Conservation (phyloP, 2,797 vertebrate genomes). For the Calcarius lapponicus region DNA sequence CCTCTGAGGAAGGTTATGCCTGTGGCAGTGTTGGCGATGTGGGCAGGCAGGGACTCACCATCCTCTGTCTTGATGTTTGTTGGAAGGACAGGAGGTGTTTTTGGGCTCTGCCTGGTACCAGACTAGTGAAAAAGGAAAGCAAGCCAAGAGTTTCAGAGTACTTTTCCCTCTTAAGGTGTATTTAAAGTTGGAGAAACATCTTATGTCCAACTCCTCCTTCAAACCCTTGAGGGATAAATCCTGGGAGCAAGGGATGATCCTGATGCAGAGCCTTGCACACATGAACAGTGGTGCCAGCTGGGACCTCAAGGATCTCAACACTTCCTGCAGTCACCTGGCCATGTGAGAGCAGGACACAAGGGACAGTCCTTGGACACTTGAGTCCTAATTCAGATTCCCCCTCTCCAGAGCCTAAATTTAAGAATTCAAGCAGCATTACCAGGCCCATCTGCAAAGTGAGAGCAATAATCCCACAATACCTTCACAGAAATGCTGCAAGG, state of each 20-base stretch:
- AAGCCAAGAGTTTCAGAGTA: constrained; percentile 41
- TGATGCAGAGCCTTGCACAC: background rate
- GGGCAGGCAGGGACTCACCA: constrained; percentile 41
- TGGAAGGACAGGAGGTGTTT: constrained; percentile 47
- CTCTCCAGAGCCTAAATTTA: background rate
- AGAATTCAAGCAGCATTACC: constrained; percentile 33
- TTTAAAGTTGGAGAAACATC: background rate
- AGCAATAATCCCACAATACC: constrained; percentile 59
- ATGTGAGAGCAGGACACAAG: background rate
- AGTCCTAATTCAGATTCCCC: background rate
- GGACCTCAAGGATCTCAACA: background rate
- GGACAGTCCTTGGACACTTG: background rate
- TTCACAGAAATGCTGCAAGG: constrained; percentile 13
- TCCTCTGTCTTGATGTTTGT: background rate
- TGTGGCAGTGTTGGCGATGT: background rate
- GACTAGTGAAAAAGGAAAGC: constrained; percentile 8
- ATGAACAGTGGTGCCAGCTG: background rate
- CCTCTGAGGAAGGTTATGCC: constrained; percentile 53
- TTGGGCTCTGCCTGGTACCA: constrained; percentile 74
- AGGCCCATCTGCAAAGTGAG: constrained; percentile 57
- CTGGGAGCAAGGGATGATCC: background rate
- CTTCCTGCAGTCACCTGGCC: background rate
- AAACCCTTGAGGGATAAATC: background rate
- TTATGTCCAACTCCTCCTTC: background rate
- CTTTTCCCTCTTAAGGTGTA: background rate